A percentile compares a stretch with the other conserved stretches of the same genome.
Evolutionary conservation across 2,113 vertebrate genomes (phyloP).

Genomic region (Pelmatolapia mariae): DNA sequence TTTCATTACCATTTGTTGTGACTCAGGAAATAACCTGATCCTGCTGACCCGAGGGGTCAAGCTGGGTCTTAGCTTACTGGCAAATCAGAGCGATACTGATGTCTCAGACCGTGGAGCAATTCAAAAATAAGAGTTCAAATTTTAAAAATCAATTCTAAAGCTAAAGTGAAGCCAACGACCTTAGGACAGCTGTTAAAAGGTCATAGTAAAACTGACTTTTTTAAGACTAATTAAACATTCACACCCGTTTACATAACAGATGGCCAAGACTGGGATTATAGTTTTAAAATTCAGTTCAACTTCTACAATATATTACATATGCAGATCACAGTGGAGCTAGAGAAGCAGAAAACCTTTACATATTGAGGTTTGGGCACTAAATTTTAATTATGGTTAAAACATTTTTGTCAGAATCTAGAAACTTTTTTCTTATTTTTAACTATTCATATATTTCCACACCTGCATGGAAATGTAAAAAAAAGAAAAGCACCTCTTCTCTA

Average conservation of each 20-base stretch:
- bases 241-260: background rate
- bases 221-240: background rate
- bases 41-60: background rate
- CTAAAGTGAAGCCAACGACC: background rate
- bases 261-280: background rate
- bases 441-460: background rate
- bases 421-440: background rate
- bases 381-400: background rate
- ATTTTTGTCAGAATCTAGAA: background rate
- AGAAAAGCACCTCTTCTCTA: background rate
- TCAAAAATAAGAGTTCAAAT: background rate
- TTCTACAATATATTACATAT: background rate
- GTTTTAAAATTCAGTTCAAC: background rate
- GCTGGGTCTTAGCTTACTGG: background rate
- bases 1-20: background rate
- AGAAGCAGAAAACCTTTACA: background rate
- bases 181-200: background rate
- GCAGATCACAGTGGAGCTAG: background rate
- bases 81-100: background rate
- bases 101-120: background rate
- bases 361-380: background rate
- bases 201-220: background rate
- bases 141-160: background rate
- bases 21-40: fast-evolving
- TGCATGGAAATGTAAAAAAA: background rate